Evolutionary conservation across 2,113 vertebrate species (phyloP), one percentile per base, ranked within the genome.

Genomic region (Turdus rufiventris): DNA sequence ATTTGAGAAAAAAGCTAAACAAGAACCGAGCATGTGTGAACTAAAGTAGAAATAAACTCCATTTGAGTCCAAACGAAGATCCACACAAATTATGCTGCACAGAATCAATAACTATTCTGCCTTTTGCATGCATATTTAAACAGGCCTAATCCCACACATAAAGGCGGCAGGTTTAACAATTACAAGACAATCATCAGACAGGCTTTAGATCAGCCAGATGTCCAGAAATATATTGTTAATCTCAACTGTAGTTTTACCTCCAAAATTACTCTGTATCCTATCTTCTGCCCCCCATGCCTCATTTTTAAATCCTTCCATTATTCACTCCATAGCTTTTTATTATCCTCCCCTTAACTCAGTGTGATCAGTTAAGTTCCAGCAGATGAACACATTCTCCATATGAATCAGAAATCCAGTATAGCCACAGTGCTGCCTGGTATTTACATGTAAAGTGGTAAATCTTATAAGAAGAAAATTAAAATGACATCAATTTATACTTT

Each of bases 371-470:
- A 96, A 94, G 89, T 93, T 96, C 88, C 91, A 94, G 75, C 43
- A 94, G 91, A 92, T 91, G 82, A 96, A 87, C 79, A 66, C 82
- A 74, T 95, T 94, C 79, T 87, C 82, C 66, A 33, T 63, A 54
- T 50, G 80, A 96, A 96, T 65, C 86, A 73, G 79, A 92, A 93
- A 95, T 92, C 81, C 83, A 95, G 4, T 74, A 66, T 8, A 74
- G 73, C 70, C 88, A 91, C 89, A 71, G 67, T 34, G 8, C 85
- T 92, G 76, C 48, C 85, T 95, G 60, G 57, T 96, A 94, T 97
- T 97, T 97, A 95, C 93, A 93, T 94, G 92, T 62, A 96, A 94
- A 94, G 68, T 83, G 85, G 87, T 90, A 91, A 97, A 97, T 96
- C 94, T 97, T 93, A 12, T 57, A 78, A 92, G 91, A 93, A 74